phyloP scores from a whole-genome alignment of 1,140 invertebrate species.

The Drosophila simulans region DNA sequence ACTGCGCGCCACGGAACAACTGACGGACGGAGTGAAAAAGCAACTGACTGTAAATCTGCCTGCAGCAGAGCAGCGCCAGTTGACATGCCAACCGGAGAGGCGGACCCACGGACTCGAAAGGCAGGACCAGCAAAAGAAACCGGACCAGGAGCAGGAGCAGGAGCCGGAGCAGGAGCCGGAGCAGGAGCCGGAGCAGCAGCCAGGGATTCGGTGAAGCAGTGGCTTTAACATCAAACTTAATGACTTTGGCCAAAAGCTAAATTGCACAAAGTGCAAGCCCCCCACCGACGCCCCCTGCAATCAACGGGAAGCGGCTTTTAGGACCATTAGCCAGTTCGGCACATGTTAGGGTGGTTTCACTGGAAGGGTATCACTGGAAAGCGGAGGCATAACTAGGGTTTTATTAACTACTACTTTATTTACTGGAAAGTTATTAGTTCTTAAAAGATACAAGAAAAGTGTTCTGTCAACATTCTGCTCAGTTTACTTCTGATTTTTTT shows the following conservation, averaged over 20 bases:
- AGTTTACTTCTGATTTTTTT: no score
- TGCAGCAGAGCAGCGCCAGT: conserved; percentile 59
- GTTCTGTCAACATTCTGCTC: no score
- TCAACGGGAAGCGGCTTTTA: conserved; percentile 61
- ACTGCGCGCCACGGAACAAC: conserved; percentile 10
- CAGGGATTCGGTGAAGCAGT: conserved; percentile 15
- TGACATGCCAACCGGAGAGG: conserved; percentile 53
- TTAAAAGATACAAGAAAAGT: no score
- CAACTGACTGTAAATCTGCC: conserved; percentile 67
- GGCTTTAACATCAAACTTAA: conserved; percentile 75
- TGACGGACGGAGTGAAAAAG: conserved; percentile 26
- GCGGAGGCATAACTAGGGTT: no score
- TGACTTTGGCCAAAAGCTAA: conserved; percentile 75
- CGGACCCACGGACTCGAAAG: conserved; percentile 11
- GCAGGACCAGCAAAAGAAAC: conserved; percentile 19
- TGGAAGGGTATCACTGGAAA: conserved; percentile 6
- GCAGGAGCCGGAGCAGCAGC: not conserved
- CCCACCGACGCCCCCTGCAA: conserved; percentile 23
- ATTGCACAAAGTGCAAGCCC: conserved; percentile 62
- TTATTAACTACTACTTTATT: not conserved
- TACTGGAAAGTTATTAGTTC: not conserved
- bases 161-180: conserved; percentile 16
- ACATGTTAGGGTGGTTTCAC: conserved; percentile 25
- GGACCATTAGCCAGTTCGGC: conserved; percentile 50
- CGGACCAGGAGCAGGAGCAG: conserved; percentile 10